Evolutionary conservation across 2,113 vertebrate species (phyloP).

Genomic region (Pipra filicauda): DNA sequence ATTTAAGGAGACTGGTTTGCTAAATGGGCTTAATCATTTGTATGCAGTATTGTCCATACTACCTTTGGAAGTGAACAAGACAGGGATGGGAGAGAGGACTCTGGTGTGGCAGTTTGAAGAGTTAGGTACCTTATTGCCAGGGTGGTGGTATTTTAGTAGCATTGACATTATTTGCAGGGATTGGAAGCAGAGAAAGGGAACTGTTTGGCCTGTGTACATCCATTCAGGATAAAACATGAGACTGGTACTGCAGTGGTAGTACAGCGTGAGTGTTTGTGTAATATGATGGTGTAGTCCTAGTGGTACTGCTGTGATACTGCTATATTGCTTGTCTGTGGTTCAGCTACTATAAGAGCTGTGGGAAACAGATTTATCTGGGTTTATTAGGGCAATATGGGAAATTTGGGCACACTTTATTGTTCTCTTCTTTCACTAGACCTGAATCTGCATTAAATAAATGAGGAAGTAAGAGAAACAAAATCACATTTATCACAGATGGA

Average conservation of each 20-base stretch:
- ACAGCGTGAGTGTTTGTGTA: neutral
- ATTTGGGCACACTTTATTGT: neutral
- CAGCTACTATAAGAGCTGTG: neutral
- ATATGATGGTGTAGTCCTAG: too few species aligned
- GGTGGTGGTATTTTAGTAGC: neutral
- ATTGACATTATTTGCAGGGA: neutral
- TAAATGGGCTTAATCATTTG: neutral
- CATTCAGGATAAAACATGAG: neutral
- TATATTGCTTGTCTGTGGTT: neutral
- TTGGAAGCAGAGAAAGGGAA: neutral
- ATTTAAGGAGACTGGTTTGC: neutral
- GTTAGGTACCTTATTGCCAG: neutral
- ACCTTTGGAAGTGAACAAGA: neutral
- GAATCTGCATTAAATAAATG: neutral
- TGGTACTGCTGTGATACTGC: neutral
- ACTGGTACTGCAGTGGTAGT: neutral
- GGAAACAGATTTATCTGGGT: neutral
- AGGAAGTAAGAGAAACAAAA: slow-evolving; percentile 10
- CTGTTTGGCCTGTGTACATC: neutral
- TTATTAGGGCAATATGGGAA: neutral
- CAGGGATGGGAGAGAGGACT: neutral
- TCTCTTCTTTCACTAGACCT: neutral
- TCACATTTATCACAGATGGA: neutral
- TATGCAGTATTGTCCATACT: neutral
- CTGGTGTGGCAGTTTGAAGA: neutral